Evolutionary conservation across 2,797 vertebrate genomes (phyloP).

Genomic region (Triplophysa bombifrons): DNA sequence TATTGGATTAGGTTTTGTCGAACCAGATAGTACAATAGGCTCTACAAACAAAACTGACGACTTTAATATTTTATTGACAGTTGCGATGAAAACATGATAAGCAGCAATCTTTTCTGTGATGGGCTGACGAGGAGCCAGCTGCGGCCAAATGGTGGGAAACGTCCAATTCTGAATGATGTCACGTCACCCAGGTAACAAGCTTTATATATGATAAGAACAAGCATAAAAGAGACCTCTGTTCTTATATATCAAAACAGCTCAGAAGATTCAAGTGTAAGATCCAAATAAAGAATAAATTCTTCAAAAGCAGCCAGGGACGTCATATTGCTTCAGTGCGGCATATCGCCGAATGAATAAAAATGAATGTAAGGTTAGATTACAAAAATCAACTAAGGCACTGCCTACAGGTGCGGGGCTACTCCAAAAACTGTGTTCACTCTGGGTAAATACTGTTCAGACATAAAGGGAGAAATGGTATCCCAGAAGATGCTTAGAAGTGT

Average conservation of each 20-base stretch:
- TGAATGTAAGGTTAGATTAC: constrained; percentile 61
- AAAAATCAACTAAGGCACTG: constrained; percentile 52
- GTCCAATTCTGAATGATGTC: constrained; percentile 52
- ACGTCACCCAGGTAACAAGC: constrained; percentile 44
- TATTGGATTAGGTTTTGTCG: background rate
- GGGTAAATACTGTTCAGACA: constrained; percentile 22
- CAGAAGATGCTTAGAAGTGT: background rate
- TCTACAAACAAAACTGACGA: background rate
- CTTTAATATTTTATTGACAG: constrained; percentile 71
- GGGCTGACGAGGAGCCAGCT: constrained; percentile 65
- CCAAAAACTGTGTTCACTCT: constrained; percentile 29
- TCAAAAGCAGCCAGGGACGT: constrained; percentile 43
- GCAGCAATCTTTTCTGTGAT: constrained; percentile 68
- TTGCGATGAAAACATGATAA: constrained; percentile 71
- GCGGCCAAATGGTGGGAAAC: constrained; percentile 53
- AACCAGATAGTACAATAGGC: no score
- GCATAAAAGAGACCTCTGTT: constrained; percentile 52
- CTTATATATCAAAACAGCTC: constrained; percentile 47
- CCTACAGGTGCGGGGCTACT: constrained; percentile 15
- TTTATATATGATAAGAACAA: constrained; percentile 47
- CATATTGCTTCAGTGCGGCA: constrained; percentile 58
- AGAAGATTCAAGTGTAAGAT: constrained; percentile 44
- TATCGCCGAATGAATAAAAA: constrained; percentile 61
- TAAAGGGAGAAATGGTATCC: background rate
- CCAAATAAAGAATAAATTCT: constrained; percentile 51